phyloP scores from a whole-genome alignment of 2,113 vertebrate genomes.

The Aleadryas rufinucha region DNA sequence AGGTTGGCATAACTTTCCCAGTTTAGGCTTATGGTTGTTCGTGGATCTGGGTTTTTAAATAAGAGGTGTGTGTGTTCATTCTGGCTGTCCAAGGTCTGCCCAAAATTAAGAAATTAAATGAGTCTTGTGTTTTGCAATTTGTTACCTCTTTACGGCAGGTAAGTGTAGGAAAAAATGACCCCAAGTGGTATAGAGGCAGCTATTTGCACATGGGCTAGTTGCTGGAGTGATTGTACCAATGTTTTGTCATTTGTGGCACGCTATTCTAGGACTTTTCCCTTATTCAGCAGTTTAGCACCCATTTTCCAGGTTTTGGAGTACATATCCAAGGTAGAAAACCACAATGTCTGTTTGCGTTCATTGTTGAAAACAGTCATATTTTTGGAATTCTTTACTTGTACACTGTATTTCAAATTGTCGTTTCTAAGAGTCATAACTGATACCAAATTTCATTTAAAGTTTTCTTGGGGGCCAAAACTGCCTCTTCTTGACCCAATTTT shows the following conservation, averaged over 20 bases:
- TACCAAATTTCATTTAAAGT: neutral
- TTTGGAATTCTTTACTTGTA: neutral
- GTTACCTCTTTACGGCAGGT: neutral
- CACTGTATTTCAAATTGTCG: neutral
- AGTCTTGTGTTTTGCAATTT: neutral
- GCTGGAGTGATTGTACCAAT: no score
- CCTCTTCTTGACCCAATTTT: fast-evolving
- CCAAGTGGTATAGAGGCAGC: fast-evolving
- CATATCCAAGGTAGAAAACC: neutral
- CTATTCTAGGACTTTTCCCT: neutral
- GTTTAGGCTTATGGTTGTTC: neutral
- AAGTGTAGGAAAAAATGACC: neutral
- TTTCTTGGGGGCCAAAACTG: neutral
- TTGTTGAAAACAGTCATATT: neutral
- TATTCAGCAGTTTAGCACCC: neutral
- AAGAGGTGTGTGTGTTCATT: neutral
- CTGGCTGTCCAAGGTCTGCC: neutral
- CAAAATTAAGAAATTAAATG: neutral
- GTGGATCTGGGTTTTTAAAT: neutral
- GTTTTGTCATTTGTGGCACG: neutral
- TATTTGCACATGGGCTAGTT: fast-evolving
- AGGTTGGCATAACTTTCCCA: neutral
- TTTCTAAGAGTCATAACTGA: neutral
- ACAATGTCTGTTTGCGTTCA: neutral
- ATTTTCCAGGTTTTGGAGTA: neutral